phyloP scores from a whole-genome alignment of 2,797 vertebrate species.

The Arrhamphus sclerolepis region DNA sequence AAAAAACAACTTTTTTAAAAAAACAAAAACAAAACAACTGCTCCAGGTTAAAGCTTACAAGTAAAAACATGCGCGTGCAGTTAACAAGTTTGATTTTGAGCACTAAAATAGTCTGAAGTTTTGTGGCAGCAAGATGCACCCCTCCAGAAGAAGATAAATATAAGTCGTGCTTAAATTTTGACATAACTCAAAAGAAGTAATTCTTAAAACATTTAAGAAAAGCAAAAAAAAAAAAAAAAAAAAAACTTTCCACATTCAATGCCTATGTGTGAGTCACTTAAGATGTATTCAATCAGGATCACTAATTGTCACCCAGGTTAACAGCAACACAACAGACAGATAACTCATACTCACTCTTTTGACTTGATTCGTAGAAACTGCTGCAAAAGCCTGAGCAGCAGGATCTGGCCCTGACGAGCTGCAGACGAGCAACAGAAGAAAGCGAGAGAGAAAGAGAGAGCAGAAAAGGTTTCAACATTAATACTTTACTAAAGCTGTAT shows the following conservation, averaged over 20 bases:
- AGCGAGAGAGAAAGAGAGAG: neutral
- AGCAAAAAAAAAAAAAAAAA: too few relatives aligned
- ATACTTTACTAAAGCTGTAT: neutral
- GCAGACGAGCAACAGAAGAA: conserved; percentile 8
- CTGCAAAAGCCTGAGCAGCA: conserved; percentile 79
- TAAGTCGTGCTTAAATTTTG: too few relatives aligned
- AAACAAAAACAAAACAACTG: too few relatives aligned
- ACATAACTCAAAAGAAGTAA: too few relatives aligned
- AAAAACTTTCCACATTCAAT: too few relatives aligned
- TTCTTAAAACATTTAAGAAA: neutral
- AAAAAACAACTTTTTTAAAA: too few relatives aligned
- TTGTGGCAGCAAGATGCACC: too few relatives aligned
- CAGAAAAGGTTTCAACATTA: conserved; percentile 1
- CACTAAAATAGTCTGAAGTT: neutral
- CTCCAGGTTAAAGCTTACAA: neutral
- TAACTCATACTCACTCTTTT: conserved; percentile 84
- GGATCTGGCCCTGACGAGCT: conserved; percentile 83
- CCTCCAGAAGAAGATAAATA: too few relatives aligned
- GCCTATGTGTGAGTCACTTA: neutral
- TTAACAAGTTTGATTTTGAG: neutral
- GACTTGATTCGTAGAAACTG: conserved; percentile 82
- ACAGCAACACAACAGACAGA: neutral
- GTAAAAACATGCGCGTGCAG: neutral
- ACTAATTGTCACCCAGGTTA: neutral
- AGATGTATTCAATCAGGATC: too few relatives aligned